Base-by-base conservation (phyloP, 2,113 vertebrate species). In the Anarhynchus alexandrinus region DNA sequence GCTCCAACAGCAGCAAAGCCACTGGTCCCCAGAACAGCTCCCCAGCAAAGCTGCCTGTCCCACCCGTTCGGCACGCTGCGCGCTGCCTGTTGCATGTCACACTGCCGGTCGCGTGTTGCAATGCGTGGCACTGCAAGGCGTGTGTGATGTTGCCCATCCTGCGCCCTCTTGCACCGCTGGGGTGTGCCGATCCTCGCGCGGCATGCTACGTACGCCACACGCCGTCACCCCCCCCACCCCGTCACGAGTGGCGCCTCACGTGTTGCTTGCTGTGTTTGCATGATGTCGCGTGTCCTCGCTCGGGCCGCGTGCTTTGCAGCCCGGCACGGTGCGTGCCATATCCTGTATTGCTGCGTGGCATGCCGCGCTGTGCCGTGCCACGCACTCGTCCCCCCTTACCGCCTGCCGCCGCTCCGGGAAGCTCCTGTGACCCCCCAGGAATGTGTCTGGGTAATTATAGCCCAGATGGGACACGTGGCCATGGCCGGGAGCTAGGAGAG, bases 361-460 rank as follows among this genome's bases (percentile, higher is more conserved):
- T 43, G 54, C 45, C 20, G 3, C 9, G 10, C 45, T 22, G 64
- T 5, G 73, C 70, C 5, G 1, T 47, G 69, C 69, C 42, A 0
- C 18, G 70, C 71, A 6, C 25, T 66, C 8, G 32, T 79, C 42
- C 86, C 90, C 82, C 45, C 95, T 96, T 90, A 90, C 95, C 92
- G 92, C 90, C 82, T 38, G 66, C 74, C 5, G 21, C 66, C 2
- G 79, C 82, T 57, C 70, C 19, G 12, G 61, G 36, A 58, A 76
- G 85, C 86, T 90, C 64, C 82, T 88, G 67, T 96, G 96, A 96
- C 95, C 67, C 88, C 55, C 45, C 40, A 40, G 88, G 95, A 96
- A 97, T 95, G 94, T 22, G 82, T 7, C 51, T 0, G 64, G 80
- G 77, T 96, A 96, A 95, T 95, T 96, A 97, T 96, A 97, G 95